A percentile compares a stretch with the other conserved stretches of the same genome.
These are phyloP conservation scores for Apis florea DNA, from an alignment of 1,140 invertebrate species.

Conservation along the genomic window DNA sequence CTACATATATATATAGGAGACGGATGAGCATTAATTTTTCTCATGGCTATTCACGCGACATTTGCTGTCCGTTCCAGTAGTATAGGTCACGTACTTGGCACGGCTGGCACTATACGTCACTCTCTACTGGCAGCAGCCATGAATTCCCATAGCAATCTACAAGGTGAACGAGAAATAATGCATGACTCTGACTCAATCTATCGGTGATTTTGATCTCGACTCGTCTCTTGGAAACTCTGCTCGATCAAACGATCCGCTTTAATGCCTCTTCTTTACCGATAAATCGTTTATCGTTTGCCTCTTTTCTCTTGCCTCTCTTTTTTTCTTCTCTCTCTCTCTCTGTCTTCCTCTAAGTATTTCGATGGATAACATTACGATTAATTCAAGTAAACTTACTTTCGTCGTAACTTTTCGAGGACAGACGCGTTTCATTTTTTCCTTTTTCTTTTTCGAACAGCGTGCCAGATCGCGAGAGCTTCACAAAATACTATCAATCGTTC, in stretches of 20 bases:
- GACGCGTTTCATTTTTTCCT: background rate
- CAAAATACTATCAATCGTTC: background rate
- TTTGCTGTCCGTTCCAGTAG: background rate
- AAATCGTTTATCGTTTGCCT: background rate
- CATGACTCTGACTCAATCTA: background rate
- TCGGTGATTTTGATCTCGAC: constrained; percentile 34
- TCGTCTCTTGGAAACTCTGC: constrained; percentile 3
- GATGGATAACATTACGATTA: background rate
- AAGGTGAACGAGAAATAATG: constrained; percentile 32
- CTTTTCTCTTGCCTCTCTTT: no score
- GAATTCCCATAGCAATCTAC: constrained; percentile 46
- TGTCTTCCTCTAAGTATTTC: background rate
- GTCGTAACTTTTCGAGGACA: background rate
- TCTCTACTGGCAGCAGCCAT: background rate
- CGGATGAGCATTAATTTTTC: background rate
- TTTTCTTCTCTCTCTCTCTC: no score
- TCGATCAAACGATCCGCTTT: constrained; percentile 19
- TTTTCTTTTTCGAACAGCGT: background rate
- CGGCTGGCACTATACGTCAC: constrained; percentile 20
- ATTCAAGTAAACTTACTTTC: background rate
- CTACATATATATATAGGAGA: no score
- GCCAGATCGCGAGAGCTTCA: background rate
- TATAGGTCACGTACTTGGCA: constrained; percentile 9
- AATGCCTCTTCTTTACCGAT: background rate
- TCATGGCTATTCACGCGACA: background rate